These are phyloP conservation scores for Microcaecilia unicolor DNA, from an alignment of 2,797 vertebrate genomes.

Conservation along the genomic window DNA sequence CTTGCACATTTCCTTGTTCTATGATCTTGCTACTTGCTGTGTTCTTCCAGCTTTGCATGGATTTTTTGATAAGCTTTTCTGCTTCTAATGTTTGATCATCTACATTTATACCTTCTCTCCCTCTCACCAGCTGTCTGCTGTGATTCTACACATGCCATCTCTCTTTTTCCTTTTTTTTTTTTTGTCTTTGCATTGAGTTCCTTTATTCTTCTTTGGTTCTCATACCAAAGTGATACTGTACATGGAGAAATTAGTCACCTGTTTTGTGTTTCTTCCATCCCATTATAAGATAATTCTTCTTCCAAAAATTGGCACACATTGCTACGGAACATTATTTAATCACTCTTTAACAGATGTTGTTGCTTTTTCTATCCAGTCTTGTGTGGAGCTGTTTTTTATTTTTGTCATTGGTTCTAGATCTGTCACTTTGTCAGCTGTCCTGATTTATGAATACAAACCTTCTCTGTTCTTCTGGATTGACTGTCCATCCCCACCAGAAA, in stretches of 20 bases:
- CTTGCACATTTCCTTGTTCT: not conserved
- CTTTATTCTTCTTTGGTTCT: too few relatives aligned
- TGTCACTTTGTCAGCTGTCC: too few relatives aligned
- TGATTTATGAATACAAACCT: not conserved
- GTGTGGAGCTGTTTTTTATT: constrained; percentile 17
- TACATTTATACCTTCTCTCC: constrained; percentile 28
- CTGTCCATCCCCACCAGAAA: too few relatives aligned
- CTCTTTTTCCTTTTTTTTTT: constrained; percentile 21
- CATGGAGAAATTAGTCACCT: constrained; percentile 25
- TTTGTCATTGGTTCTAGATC: too few relatives aligned
- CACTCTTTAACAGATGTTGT: constrained; percentile 36
- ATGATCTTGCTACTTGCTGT: not conserved
- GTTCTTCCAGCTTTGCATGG: constrained; percentile 21
- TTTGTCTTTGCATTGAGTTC: too few relatives aligned
- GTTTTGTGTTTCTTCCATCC: constrained; percentile 33
- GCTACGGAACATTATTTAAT: constrained; percentile 36
- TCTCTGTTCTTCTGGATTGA: not conserved
- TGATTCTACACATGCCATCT: constrained; percentile 38
- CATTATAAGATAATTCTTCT: too few relatives aligned
- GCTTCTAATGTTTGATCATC: constrained; percentile 28
- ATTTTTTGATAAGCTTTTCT: constrained; percentile 30
- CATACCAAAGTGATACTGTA: too few relatives aligned
- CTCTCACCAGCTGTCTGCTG: constrained; percentile 37
- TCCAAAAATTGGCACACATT: constrained; percentile 38
- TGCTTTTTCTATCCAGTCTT: constrained; percentile 33